Percentiles rank a stretch among this genome's conserved stretches.
Conservation (phyloP, 2,113 vertebrate species). For the Sisor rabdophorus region DNA sequence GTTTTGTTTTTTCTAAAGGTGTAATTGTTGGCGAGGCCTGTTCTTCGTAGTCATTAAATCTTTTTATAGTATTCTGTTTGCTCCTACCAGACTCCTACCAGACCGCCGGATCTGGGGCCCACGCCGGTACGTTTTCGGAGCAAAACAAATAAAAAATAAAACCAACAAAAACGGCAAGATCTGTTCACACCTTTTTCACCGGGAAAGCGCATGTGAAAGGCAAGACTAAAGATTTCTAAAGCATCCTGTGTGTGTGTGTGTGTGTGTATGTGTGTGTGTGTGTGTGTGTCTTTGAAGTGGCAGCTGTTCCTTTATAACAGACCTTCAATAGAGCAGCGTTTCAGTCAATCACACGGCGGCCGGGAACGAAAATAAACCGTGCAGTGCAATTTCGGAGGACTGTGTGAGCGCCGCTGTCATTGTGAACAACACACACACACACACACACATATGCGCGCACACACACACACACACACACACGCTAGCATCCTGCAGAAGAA, state of each 20-base stretch:
- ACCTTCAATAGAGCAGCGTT: conserved; percentile 19
- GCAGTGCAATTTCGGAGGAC: conserved; percentile 5
- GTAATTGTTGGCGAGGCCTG: neutral
- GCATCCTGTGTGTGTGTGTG: neutral
- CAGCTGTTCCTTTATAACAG: conserved; percentile 44
- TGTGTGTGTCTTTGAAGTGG: conserved; percentile 2
- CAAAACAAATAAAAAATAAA: no score
- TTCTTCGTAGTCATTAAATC: conserved; percentile 39
- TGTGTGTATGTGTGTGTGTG: neutral
- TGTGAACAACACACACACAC: neutral
- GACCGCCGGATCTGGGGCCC: neutral
- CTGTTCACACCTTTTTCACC: neutral
- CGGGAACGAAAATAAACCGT: conserved; percentile 17
- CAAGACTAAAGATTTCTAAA: conserved; percentile 33
- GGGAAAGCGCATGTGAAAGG: neutral
- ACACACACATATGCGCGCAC: neutral
- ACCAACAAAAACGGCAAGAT: neutral
- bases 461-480: neutral
- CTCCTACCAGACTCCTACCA: conserved; percentile 5
- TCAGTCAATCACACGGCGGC: conserved; percentile 7
- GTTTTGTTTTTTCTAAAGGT: neutral
- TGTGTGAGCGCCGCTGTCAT: neutral
- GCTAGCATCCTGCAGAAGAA: neutral
- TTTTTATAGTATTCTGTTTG: conserved; percentile 27
- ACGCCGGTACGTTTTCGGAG: conserved; percentile 10